Percentiles rank a stretch among this genome's conserved stretches.
Evolutionary conservation across 2,797 vertebrate genomes (phyloP).

Genomic region (Salarias fasciatus): DNA sequence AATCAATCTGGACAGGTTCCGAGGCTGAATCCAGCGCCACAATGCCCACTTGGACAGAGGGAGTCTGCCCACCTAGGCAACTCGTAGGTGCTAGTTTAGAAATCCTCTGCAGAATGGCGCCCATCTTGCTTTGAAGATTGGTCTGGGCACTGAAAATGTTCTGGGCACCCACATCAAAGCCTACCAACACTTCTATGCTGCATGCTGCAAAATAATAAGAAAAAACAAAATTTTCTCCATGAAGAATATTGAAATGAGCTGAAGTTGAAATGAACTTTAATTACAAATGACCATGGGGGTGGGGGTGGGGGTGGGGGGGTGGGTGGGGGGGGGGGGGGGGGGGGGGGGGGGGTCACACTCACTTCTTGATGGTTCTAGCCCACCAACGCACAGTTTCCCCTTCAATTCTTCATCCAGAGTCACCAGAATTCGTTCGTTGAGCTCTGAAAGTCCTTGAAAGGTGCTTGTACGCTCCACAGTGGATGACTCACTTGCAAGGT

Average conservation of each 20-base stretch:
- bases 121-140: constrained; percentile 86
- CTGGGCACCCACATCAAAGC: constrained; percentile 90
- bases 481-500: constrained; percentile 84
- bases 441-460: constrained; percentile 86
- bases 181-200: constrained; percentile 91
- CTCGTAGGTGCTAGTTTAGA: constrained; percentile 89
- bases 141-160: constrained; percentile 88
- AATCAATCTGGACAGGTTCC: constrained; percentile 86
- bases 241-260: constrained; percentile 8
- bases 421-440: constrained; percentile 91
- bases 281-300: too few relatives aligned
- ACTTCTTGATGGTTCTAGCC: constrained; percentile 78
- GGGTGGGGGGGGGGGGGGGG: too few relatives aligned
- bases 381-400: constrained; percentile 83
- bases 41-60: constrained; percentile 86
- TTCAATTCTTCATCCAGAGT: constrained; percentile 87
- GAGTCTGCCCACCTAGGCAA: constrained; percentile 85
- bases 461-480: constrained; percentile 85
- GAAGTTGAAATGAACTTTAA: too few relatives aligned
- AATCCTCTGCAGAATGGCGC: constrained; percentile 86
- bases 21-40: constrained; percentile 83
- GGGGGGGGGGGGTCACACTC: too few relatives aligned
- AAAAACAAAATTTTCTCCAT: neutral
- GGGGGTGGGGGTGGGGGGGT: too few relatives aligned
- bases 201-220: constrained; percentile 82